A percentile compares a stretch with the other conserved stretches of the same genome.
These are phyloP conservation scores for Vombatus ursinus DNA, from an alignment of 2,113 vertebrate genomes.

Conservation along the genomic window DNA sequence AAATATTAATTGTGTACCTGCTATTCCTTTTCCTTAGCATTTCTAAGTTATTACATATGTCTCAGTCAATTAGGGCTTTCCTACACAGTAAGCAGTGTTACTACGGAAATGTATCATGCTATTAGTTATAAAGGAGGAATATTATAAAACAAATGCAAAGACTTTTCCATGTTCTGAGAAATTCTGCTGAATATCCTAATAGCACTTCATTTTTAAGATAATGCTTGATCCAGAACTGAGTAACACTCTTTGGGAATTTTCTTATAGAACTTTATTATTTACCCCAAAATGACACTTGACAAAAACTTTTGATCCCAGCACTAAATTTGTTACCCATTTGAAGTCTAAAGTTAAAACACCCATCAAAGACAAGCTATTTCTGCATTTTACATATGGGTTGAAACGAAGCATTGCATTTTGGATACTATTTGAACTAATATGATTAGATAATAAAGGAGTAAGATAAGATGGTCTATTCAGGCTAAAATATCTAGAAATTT, in stretches of 20 bases:
- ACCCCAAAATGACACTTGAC: background rate
- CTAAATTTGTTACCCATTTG: too few relatives aligned
- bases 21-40: background rate
- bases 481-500: too few relatives aligned
- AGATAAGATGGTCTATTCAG: too few relatives aligned
- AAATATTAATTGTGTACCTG: background rate
- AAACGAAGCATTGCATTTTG: too few relatives aligned
- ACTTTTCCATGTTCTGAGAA: background rate
- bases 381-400: too few relatives aligned
- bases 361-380: too few relatives aligned
- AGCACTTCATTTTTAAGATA: background rate
- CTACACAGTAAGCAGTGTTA: background rate
- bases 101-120: background rate
- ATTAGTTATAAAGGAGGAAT: background rate
- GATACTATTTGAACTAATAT: too few relatives aligned
- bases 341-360: too few relatives aligned
- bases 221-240: background rate
- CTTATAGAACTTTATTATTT: background rate
- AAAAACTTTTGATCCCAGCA: too few relatives aligned
- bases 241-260: background rate
- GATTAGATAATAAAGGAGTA: too few relatives aligned
- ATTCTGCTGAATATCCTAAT: too few relatives aligned
- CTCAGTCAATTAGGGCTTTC: background rate
- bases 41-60: background rate
- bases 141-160: background rate